A percentile compares a stretch with the other conserved stretches of the same genome.
These are phyloP conservation scores for Otolemur crassicaudatus DNA, from an alignment of 2,797 vertebrate species.

Conservation along the genomic window DNA sequence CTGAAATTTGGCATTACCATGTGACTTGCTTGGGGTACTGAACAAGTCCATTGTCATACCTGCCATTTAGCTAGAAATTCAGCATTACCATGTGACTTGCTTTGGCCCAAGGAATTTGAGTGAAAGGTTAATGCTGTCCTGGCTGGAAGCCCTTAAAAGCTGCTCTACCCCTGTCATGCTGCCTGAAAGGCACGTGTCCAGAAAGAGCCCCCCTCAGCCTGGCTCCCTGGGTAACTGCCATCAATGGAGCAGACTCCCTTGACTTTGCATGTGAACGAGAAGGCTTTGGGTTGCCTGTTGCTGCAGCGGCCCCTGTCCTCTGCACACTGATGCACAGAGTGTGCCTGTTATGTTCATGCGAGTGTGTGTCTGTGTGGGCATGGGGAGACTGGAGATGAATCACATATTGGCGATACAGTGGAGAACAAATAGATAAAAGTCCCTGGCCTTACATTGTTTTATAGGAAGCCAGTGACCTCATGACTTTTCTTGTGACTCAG, in stretches of 20 bases:
- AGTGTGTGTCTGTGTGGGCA: background rate
- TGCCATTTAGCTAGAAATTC: background rate
- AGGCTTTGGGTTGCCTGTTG: background rate
- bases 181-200: background rate
- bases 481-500: background rate
- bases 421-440: background rate
- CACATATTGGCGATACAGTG: background rate
- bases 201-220: background rate
- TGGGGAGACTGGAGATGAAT: background rate
- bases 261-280: background rate
- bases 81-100: background rate
- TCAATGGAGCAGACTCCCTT: background rate
- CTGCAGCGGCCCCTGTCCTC: background rate
- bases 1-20: background rate
- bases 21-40: background rate
- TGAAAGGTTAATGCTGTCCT: background rate
- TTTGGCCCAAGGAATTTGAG: conserved; percentile 20
- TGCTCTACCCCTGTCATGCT: background rate
- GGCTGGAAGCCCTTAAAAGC: background rate
- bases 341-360: background rate
- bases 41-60: too few relatives aligned
- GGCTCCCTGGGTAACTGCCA: background rate
- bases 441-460: background rate
- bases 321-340: background rate
- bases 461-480: background rate